Conservation (phyloP, 2,888 invertebrate species). For the Mellilla xanthometata region DNA sequence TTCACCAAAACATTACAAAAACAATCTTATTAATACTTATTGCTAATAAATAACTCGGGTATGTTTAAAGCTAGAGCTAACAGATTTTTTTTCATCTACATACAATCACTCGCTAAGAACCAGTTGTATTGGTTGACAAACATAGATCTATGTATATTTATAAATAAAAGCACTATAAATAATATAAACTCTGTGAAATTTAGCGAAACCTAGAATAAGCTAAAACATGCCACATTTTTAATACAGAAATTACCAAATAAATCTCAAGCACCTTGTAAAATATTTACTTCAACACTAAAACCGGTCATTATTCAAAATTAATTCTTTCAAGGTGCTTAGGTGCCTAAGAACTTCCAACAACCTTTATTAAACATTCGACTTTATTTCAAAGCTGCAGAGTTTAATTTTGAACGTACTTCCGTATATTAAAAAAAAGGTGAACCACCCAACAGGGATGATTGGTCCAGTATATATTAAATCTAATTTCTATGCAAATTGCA, state of each 20-base stretch:
- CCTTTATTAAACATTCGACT: not conserved
- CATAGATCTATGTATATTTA: too few species aligned
- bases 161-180: not conserved
- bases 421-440: conserved; percentile 2
- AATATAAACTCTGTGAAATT: not conserved
- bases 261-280: not conserved
- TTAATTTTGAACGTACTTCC: not conserved
- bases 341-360: not conserved
- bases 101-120: too few species aligned
- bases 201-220: not conserved
- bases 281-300: not conserved
- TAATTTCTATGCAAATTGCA: conserved; percentile 49
- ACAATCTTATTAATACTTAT: too few species aligned
- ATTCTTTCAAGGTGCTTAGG: conserved; percentile 3
- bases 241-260: not conserved
- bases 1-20: too few species aligned
- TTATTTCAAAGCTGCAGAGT: not conserved
- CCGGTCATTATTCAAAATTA: conserved; percentile 9
- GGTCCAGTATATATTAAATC: conserved; percentile 32
- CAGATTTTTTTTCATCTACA: too few species aligned
- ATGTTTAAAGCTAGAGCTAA: too few species aligned
- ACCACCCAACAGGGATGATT: conserved; percentile 34
- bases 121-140: too few species aligned
- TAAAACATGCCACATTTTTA: not conserved
- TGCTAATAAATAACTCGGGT: too few species aligned